Evolutionary conservation across 2,113 vertebrate genomes (phyloP), one percentile per base, ranked within the genome.

Genomic region (Leptosomus discolor): DNA sequence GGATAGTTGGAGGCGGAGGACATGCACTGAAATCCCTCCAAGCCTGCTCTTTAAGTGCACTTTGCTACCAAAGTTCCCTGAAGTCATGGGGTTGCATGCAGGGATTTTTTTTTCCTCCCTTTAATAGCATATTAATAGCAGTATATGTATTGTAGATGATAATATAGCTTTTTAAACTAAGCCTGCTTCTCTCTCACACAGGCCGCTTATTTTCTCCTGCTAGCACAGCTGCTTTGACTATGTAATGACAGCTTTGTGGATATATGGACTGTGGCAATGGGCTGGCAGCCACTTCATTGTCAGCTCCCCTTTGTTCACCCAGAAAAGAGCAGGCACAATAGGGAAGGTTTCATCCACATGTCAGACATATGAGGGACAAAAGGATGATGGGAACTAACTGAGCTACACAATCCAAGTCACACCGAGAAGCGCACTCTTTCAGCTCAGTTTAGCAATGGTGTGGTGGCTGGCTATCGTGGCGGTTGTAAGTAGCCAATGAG

Each of bases 291-390:
- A 95, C 93, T 96, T 97, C 96, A 97, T 97, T 97, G 97, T 97
- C 96, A 95, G 56, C 95, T 97, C 82, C 96, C 61, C 95, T 98
- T 98, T 98, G 96, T 98, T 97, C 97, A 96, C 83, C 75, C 84
- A 90, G 95, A 95, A 97, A 97, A 94, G 88, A 88, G 92, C 68
- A 96, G 84, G 91, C 94, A 97, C 96, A 97, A 97, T 97, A 84
- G 93, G 75, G 79, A 96, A 93, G 94, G 92, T 95, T 98, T 96
- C 95, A 94, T 97, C 97, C 97, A 97, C 96, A 97, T 97, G 97
- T 98, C 97, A 97, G 97, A 98, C 97, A 97, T 82, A 97, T 87
- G 96, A 97, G 90, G 78, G 95, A 98, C 97, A 97, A 97, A 97
- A 58, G 96, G 85, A 77, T 75, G 94, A 88, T 34, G 93, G 90